phyloP scores from a whole-genome alignment of 2,888 invertebrate species.

The Sylvicola cinctus region DNA sequence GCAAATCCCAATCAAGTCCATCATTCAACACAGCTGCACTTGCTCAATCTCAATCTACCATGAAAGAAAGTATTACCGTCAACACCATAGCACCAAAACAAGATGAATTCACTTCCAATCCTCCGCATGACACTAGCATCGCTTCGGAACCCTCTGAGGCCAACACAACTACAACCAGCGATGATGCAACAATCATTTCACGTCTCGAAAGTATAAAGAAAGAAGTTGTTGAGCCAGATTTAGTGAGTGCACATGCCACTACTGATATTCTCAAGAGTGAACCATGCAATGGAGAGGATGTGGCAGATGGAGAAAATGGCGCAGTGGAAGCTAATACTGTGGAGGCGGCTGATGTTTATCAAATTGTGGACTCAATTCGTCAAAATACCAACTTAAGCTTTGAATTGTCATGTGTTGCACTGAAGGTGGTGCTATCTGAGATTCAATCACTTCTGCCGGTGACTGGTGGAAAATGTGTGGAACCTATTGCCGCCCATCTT shows the following conservation, averaged over 20 bases:
- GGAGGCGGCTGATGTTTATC: slow-evolving; percentile 29
- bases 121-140: slow-evolving; percentile 21
- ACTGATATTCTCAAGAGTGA: slow-evolving; percentile 7
- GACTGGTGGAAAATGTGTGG: slow-evolving; percentile 35
- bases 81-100: slow-evolving; percentile 9
- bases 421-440: slow-evolving; percentile 49
- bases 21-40: neutral
- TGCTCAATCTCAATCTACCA: neutral
- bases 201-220: slow-evolving; percentile 12
- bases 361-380: slow-evolving; percentile 58
- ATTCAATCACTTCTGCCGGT: slow-evolving; percentile 32
- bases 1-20: slow-evolving; percentile 13
- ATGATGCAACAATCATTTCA: slow-evolving; percentile 20
- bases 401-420: slow-evolving; percentile 66
- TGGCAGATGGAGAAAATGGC: neutral
- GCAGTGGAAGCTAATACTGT: too few species aligned
- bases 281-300: neutral
- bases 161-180: slow-evolving; percentile 24
- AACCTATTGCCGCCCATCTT: slow-evolving; percentile 36
- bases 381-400: slow-evolving; percentile 70
- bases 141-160: slow-evolving; percentile 24
- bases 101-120: slow-evolving; percentile 13
- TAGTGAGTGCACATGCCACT: neutral
- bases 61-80: neutral
- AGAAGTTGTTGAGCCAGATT: slow-evolving; percentile 8